Base-by-base conservation (phyloP, 1,140 invertebrate genomes). In the Doryteuthis pealeii region DNA sequence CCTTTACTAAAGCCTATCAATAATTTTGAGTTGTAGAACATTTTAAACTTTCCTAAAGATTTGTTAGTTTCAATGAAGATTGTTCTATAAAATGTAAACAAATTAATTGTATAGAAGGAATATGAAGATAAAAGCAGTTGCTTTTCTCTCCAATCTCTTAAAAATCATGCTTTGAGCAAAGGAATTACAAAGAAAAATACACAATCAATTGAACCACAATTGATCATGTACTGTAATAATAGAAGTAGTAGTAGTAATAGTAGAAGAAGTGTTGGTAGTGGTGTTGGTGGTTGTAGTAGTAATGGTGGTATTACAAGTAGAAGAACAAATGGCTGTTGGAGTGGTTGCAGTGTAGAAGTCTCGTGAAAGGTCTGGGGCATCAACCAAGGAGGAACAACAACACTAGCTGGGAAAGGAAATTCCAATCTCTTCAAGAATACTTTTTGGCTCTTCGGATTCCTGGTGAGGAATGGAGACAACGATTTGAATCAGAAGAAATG, bases 371-470 rank as follows among this genome's bases (percentile, higher is more conserved):
- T 40, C 74, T 74, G 73, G 72, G 31, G 30, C 35, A n/a, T 54
- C 33, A 18, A 58, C 32, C 22, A 62, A 1, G 54, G 54, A 68
- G 6, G n/a, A 15, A 62, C 31, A 68, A 18, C 66, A 32, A 68
- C 30, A 40, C 73, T 78, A 78, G 74, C 72, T 80, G 26, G 71
- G 73, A 45, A 77, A 74, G 10, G 76, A 75, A 43, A 79, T 72
- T 32, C 78, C 78, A 71, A 79, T 77, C 35, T 79, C 78, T 35
- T 79, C 78, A 26, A 79, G 72, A 28, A 79, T 79, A 58, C 73
- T 74, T 67, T 77, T 77, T 22, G 78, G 78, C 67, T 77, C 76
- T 26, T 79, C 76, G 26, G 72, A 66, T 62, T 79, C 78, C 78
- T 79, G 73, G 31, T 45, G 26, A 68, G 66, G 66, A 68, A 68